Conservation (phyloP, 53 echinoderm and acorn worm species). For the Echinarachnius parma region DNA sequence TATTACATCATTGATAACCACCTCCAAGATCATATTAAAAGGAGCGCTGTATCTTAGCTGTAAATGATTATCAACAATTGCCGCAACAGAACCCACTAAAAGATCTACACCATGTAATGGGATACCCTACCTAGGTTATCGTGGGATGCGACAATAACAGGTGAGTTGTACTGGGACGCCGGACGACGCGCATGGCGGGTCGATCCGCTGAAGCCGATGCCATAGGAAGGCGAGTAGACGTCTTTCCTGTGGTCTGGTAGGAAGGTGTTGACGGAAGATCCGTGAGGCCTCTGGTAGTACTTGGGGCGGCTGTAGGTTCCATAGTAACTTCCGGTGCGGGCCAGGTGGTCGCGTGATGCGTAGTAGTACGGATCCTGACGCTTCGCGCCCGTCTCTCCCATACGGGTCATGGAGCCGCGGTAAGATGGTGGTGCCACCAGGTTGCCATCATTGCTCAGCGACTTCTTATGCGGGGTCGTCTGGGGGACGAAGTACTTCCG, state of each 20-base stretch:
- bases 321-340: slow-evolving; percentile 38
- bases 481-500: slow-evolving; percentile 16
- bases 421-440: slow-evolving; percentile 34
- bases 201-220: too few species aligned
- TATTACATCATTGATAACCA: too few species aligned
- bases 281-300: not conserved
- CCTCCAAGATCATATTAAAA: too few species aligned
- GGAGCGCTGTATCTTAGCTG: too few species aligned
- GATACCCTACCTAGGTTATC: slow-evolving; percentile 27
- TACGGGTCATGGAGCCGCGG: slow-evolving; percentile 18
- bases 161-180: not conserved
- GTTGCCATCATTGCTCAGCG: slow-evolving; percentile 27
- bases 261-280: slow-evolving; percentile 5
- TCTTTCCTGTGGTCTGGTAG: not conserved
- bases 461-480: slow-evolving; percentile 1
- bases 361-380: slow-evolving; percentile 12
- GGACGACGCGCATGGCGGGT: not conserved
- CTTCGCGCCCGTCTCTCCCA: slow-evolving; percentile 9
- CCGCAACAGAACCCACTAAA: too few species aligned
- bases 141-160: slow-evolving; percentile 1
- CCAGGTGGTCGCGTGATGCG: slow-evolving; percentile 21
- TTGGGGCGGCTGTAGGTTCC: slow-evolving; percentile 33
- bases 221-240: slow-evolving; percentile 21
- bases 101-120: slow-evolving; percentile 8
- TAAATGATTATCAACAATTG: too few species aligned